Conservation (phyloP, 2,113 vertebrate genomes). For the Hemicordylus capensis region DNA sequence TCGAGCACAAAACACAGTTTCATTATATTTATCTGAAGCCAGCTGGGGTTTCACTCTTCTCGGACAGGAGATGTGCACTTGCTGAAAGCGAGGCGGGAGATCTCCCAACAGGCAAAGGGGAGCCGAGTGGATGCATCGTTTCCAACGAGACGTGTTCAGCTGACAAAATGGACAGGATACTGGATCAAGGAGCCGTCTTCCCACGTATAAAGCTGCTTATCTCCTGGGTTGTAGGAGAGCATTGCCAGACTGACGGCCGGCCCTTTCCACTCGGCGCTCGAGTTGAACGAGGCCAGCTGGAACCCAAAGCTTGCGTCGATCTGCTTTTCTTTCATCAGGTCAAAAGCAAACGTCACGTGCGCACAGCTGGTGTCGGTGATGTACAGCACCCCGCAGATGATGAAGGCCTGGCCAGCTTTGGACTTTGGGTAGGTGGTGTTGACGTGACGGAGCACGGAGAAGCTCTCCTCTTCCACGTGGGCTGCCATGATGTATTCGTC, state of each 20-base stretch:
- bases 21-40: too few relatives aligned
- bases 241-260: conserved; percentile 79
- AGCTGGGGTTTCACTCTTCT: background rate
- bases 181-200: conserved; percentile 85
- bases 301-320: conserved; percentile 87
- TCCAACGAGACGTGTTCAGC: conserved; percentile 50
- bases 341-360: conserved; percentile 88
- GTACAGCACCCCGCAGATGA: conserved; percentile 89
- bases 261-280: background rate
- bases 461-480: conserved; percentile 84
- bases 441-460: conserved; percentile 79
- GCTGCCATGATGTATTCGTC: conserved; percentile 90
- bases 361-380: conserved; percentile 90
- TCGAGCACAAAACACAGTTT: too few relatives aligned
- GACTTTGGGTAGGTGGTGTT: conserved; percentile 92
- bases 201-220: conserved; percentile 89
- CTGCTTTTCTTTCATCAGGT: conserved; percentile 84
- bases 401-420: conserved; percentile 93
- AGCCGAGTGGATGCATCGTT: accelerated
- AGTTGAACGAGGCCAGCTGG: conserved; percentile 68
- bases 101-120: accelerated
- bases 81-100: background rate
- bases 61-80: background rate
- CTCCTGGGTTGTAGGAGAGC: conserved; percentile 89
- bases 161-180: conserved; percentile 82